These are phyloP conservation scores for Nesoenas mayeri DNA, from an alignment of 2,113 vertebrate genomes.

Conservation along the genomic window DNA sequence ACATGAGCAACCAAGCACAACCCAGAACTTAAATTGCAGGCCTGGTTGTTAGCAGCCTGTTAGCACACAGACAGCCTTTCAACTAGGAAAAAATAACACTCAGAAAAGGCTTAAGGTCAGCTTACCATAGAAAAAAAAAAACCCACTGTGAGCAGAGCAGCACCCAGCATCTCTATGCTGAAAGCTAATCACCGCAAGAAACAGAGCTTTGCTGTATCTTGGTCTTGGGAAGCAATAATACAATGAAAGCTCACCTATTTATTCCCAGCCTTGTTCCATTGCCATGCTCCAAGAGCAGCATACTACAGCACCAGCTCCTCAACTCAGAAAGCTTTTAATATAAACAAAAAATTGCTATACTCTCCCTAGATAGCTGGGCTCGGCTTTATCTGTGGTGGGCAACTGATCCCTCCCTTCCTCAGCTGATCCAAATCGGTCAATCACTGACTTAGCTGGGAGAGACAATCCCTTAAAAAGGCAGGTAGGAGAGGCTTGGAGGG, in stretches of 20 bases:
- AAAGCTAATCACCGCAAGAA: neutral
- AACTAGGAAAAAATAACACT: neutral
- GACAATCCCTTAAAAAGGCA: neutral
- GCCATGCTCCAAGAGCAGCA: accelerated
- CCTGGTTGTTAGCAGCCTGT: neutral
- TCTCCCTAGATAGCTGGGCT: neutral
- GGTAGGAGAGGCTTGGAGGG: accelerated
- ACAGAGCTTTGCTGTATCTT: neutral
- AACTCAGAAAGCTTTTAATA: neutral
- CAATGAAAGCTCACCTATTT: neutral
- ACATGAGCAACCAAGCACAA: neutral
- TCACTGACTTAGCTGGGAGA: neutral
- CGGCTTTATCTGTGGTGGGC: neutral
- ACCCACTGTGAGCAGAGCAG: neutral
- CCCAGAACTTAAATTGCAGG: neutral
- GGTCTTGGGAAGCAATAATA: neutral
- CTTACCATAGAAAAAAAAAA: neutral
- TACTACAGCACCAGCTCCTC: accelerated
- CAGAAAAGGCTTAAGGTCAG: neutral
- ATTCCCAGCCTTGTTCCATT: neutral
- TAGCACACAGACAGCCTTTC: accelerated
- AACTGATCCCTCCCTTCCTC: neutral
- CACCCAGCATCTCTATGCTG: neutral
- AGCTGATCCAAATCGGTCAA: neutral
- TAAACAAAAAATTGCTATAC: neutral